Conservation (phyloP, 1,140 invertebrate genomes). For the Plutomurus gul region DNA sequence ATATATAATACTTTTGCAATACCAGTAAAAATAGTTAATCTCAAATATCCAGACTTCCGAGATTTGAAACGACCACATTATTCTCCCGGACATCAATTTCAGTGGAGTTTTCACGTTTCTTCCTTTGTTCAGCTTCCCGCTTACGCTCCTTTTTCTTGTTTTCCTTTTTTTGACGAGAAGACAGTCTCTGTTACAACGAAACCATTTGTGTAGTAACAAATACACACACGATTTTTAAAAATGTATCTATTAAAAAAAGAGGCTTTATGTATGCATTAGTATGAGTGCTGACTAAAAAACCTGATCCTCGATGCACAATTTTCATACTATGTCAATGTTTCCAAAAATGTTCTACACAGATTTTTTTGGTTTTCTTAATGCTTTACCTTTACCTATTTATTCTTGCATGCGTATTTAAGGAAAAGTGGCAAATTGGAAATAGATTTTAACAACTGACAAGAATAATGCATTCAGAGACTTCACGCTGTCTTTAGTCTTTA, state of each 20-base stretch:
- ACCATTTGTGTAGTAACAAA: constrained; percentile 31
- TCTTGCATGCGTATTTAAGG: no score
- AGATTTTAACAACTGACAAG: neutral
- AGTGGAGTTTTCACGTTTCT: constrained; percentile 1
- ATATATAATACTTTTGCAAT: constrained; percentile 16
- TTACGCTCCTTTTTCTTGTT: constrained; percentile 50
- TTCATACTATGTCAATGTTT: neutral
- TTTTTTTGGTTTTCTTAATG: constrained; percentile 19
- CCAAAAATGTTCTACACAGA: neutral
- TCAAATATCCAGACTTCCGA: constrained; percentile 44
- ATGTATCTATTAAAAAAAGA: neutral
- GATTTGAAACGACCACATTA: constrained; percentile 34
- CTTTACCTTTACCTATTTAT: no score
- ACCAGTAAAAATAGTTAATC: neutral
- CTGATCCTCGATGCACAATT: neutral
- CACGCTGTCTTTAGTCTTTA: neutral
- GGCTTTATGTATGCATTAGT: neutral
- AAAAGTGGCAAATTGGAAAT: no score
- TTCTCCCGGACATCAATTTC: neutral
- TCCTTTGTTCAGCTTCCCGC: constrained; percentile 40
- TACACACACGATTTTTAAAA: neutral
- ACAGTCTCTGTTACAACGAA: constrained; percentile 33
- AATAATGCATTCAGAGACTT: neutral
- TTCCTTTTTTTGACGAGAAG: constrained; percentile 48
- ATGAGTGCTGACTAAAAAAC: no score